phyloP scores from a whole-genome alignment of 2,888 invertebrate species.

The Xestoiulus laeticollis region DNA sequence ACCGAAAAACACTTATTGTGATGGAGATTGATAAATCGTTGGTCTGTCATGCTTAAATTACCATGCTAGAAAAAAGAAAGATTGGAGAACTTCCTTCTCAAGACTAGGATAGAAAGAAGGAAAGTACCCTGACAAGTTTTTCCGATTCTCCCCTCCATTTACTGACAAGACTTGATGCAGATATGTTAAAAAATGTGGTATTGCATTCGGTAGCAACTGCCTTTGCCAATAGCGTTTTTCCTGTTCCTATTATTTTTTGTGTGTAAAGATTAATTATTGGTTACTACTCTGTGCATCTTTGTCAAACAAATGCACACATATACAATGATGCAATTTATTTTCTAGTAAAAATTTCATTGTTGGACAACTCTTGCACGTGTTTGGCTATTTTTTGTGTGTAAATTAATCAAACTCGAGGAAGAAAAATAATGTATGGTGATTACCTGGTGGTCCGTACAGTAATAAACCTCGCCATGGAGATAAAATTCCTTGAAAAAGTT shows the following conservation, averaged over 20 bases:
- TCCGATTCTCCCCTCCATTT: slow-evolving; percentile 98
- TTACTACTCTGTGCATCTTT: neutral
- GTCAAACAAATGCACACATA: neutral
- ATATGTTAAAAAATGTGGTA: slow-evolving; percentile 88
- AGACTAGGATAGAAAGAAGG: neutral
- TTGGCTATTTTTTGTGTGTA: too few species aligned
- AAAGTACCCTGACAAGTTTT: slow-evolving; percentile 80
- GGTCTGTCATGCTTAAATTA: slow-evolving; percentile 10
- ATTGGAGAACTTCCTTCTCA: neutral
- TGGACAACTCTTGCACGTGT: too few species aligned
- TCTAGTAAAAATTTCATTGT: neutral
- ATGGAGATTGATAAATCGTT: slow-evolving; percentile 43
- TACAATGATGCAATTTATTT: neutral
- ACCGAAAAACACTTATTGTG: neutral
- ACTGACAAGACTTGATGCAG: slow-evolving; percentile 87
- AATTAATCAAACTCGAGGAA: neutral
- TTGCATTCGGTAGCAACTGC: slow-evolving; percentile 83
- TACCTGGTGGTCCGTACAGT: slow-evolving; percentile 79
- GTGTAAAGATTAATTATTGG: neutral
- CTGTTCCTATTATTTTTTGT: slow-evolving; percentile 65
- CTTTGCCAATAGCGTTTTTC: slow-evolving; percentile 89
- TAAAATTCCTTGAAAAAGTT: slow-evolving; percentile 67
- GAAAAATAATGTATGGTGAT: neutral
- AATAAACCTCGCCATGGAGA: slow-evolving; percentile 84
- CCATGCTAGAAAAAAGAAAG: neutral